Base-by-base conservation (phyloP, 2,888 invertebrate species). In the Heliothis peltigera region DNA sequence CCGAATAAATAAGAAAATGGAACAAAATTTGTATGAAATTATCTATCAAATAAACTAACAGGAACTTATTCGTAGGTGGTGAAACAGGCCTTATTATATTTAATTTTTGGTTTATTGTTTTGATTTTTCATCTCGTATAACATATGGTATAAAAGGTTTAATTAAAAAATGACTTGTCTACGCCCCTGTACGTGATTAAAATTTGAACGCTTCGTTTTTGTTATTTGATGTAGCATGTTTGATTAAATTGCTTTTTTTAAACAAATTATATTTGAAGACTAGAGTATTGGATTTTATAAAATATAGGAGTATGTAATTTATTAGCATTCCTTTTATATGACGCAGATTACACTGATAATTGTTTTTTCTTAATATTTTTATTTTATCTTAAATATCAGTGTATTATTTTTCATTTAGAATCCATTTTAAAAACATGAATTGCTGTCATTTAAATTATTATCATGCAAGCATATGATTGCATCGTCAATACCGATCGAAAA, bases 401-500 rank as follows among this genome's bases (percentile, higher is more conserved):
- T 1, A 10, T 2, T 32, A 1, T 32, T 10, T 10, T 10, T 7
- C 32, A 8, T 32, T 10, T 32, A 6, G 4, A 15, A 39, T 35
- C 1, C 2, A 28, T 12, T 39, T 12, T 10, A 71, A 64, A 15
- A 18, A 53, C 12, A 65, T 25, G n/a, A 46, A 0, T 46, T 46
- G 10, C 15, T 4, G 19, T 46, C 22, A 39, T 25, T 7, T 35
- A 28, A 39, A 43, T 67, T 66, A 73, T 47, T 55, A n/a, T 25
- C 56, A 64, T 17, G 46, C 46, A 61, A 53, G 55, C 48, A 57
- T 64, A 70, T 46, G 58, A 65, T 72, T 32, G 32, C 12, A 32
- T 80, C 63, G 60, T 53, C 55, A 77, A 75, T 64, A 44, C 47
- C 32, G 35, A 35, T 65, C 22, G 46, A 67, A 60, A 77, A 71